Conservation (phyloP, 2,888 invertebrate species). For the Phanerotoma sp. region DNA sequence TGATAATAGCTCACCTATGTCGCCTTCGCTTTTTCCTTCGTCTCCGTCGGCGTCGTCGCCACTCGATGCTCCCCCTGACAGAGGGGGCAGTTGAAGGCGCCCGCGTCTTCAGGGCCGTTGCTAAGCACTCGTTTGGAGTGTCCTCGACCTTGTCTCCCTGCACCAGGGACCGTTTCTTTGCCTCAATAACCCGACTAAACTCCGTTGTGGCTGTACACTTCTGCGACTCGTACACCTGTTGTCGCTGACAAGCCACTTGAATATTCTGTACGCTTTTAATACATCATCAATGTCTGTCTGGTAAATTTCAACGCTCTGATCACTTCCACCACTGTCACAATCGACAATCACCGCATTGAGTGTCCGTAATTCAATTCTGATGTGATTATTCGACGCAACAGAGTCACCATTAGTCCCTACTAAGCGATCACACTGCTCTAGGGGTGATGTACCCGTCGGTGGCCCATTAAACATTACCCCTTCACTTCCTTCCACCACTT, state of each 20-base stretch:
- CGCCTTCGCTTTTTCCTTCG: constrained; percentile 57
- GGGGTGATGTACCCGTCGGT: constrained; percentile 30
- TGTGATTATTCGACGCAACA: constrained; percentile 23
- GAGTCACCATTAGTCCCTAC: constrained; percentile 31
- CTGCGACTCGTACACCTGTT: constrained; percentile 29
- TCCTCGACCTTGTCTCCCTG: constrained; percentile 46
- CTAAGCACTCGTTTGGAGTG: constrained; percentile 43
- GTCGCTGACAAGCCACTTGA: constrained; percentile 8
- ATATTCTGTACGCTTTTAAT: constrained; percentile 6
- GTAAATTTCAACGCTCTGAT: constrained; percentile 30
- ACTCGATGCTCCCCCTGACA: constrained; percentile 50
- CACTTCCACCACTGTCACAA: constrained; percentile 36
- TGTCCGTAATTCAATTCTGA: constrained; percentile 30
- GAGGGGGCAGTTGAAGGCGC: constrained; percentile 48
- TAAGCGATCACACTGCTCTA: constrained; percentile 38
- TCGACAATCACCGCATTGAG: constrained; percentile 48
- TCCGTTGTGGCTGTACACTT: constrained; percentile 52
- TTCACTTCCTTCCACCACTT: constrained; percentile 10
- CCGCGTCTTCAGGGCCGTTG: constrained; percentile 55
- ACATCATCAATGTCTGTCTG: constrained; percentile 20
- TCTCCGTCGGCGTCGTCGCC: constrained; percentile 53
- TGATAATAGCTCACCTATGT: constrained; percentile 45
- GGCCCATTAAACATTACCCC: constrained; percentile 40
- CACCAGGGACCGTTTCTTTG: constrained; percentile 55
- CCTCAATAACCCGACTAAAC: constrained; percentile 56